Evolutionary conservation across 2,888 invertebrate genomes (phyloP).

Genomic region (Caenorhabditis virilis): DNA sequence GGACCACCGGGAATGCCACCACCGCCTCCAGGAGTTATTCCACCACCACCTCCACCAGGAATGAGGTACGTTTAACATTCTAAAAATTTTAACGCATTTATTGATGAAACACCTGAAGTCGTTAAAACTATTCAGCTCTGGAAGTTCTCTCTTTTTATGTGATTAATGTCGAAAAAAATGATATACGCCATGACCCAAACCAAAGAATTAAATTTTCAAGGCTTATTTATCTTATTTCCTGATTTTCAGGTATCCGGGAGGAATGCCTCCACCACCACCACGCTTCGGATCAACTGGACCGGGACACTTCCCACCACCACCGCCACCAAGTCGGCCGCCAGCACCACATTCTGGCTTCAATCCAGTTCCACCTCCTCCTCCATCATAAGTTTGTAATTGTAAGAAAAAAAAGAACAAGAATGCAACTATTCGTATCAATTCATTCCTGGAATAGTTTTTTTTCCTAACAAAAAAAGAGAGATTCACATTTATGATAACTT

Average conservation of each 20-base stretch:
- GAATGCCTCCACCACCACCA: conserved; percentile 46
- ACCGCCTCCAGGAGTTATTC: conserved; percentile 12
- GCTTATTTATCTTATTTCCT: too few species aligned
- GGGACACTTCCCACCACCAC: conserved; percentile 27
- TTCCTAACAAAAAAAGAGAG: background rate
- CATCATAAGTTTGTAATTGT: conserved; percentile 13
- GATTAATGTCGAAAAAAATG: background rate
- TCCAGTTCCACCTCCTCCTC: conserved; percentile 47
- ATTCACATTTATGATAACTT: too few species aligned
- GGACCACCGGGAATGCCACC: conserved; percentile 41
- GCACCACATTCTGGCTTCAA: conserved; percentile 50
- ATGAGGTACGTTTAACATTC: conserved; percentile 17
- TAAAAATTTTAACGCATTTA: too few species aligned
- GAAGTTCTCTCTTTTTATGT: too few species aligned
- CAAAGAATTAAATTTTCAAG: background rate
- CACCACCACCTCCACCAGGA: conserved; percentile 27
- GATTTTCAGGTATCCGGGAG: conserved; percentile 29
- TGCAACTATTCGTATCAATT: background rate
- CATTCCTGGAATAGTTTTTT: background rate
- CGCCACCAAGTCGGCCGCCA: conserved; percentile 36
- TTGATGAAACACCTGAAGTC: too few species aligned
- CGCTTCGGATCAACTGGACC: conserved; percentile 33
- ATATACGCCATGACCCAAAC: background rate
- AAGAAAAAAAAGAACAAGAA: background rate
- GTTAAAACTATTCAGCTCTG: too few species aligned